Percentiles rank a stretch among this genome's conserved stretches.
phyloP scores from a whole-genome alignment of 2,888 invertebrate genomes.

The Drosophila paracracens region DNA sequence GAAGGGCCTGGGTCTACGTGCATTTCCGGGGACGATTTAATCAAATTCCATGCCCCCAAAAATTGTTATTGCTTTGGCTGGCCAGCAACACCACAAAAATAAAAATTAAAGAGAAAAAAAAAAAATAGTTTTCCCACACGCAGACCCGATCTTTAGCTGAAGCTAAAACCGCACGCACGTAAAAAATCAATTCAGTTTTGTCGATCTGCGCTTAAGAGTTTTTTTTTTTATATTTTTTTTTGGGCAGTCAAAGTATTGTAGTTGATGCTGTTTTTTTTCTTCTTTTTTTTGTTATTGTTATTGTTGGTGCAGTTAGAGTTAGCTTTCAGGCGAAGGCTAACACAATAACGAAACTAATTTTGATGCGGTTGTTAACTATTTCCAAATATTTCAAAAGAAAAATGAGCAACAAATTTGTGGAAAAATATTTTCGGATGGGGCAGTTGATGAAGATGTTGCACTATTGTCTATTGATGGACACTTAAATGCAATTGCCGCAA shows the following conservation, averaged over 20 bases:
- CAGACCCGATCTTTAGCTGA: constrained; percentile 41
- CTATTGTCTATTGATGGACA: constrained; percentile 58
- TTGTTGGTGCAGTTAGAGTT: constrained; percentile 14
- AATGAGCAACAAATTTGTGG: constrained; percentile 22
- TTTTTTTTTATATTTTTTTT: background rate
- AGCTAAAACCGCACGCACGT: constrained; percentile 74
- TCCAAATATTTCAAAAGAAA: constrained; percentile 63
- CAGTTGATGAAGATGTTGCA: constrained; percentile 72
- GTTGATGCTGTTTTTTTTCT: background rate
- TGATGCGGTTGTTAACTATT: constrained; percentile 80
- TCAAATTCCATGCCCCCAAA: constrained; percentile 44
- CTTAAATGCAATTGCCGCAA: constrained; percentile 62
- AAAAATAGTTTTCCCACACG: constrained; percentile 70
- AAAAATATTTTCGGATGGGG: constrained; percentile 22
- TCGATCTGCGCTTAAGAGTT: constrained; percentile 24
- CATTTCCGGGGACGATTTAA: constrained; percentile 72
- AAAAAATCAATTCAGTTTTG: constrained; percentile 76
- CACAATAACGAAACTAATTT: constrained; percentile 81
- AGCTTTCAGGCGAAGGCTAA: constrained; percentile 70
- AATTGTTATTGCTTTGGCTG: constrained; percentile 33
- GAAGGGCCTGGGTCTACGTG: constrained; percentile 62
- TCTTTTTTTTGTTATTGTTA: background rate
- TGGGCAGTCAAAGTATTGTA: constrained; percentile 2
- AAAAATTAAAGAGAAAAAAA: constrained; percentile 15
- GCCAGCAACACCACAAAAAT: constrained; percentile 13